Evolutionary conservation across 2,888 invertebrate species (phyloP).

Genomic region (Anodontia alba): DNA sequence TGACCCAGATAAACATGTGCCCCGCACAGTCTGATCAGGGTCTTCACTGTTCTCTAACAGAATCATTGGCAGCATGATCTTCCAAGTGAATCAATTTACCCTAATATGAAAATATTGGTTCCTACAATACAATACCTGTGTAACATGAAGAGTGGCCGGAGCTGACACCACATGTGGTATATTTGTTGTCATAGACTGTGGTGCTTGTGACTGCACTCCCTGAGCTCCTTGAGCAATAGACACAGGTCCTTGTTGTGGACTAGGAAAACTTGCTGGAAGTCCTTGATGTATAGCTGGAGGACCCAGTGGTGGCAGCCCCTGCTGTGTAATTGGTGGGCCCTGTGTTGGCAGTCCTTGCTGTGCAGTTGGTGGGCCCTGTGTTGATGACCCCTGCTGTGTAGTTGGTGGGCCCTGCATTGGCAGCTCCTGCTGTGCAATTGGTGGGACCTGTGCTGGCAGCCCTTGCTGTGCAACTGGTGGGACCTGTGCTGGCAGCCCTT

Average conservation of each 20-base stretch:
- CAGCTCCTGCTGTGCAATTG: slow-evolving; percentile 4
- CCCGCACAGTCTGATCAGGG: too few species aligned
- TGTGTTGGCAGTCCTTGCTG: neutral
- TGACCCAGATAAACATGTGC: too few species aligned
- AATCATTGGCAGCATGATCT: too few species aligned
- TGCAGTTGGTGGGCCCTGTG: neutral
- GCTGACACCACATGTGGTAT: slow-evolving; percentile 25
- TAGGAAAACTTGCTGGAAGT: neutral
- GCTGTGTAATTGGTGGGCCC: neutral
- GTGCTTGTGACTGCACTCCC: neutral
- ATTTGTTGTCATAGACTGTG: slow-evolving; percentile 12
- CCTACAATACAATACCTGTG: slow-evolving; percentile 42
- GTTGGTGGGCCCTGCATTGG: slow-evolving; percentile 2
- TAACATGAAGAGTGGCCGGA: slow-evolving; percentile 55
- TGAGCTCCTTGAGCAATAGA: neutral
- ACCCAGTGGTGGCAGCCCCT: neutral
- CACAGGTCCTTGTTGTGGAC: neutral
- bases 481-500: neutral
- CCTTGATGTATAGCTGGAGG: neutral
- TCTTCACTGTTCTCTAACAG: too few species aligned
- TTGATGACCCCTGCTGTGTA: neutral
- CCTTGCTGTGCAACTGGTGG: slow-evolving; percentile 11
- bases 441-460: neutral
- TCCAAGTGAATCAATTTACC: too few species aligned
- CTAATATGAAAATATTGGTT: too few species aligned